These are phyloP conservation scores for Temnothorax nylanderi DNA, from an alignment of 1,140 invertebrate species.

Conservation along the genomic window DNA sequence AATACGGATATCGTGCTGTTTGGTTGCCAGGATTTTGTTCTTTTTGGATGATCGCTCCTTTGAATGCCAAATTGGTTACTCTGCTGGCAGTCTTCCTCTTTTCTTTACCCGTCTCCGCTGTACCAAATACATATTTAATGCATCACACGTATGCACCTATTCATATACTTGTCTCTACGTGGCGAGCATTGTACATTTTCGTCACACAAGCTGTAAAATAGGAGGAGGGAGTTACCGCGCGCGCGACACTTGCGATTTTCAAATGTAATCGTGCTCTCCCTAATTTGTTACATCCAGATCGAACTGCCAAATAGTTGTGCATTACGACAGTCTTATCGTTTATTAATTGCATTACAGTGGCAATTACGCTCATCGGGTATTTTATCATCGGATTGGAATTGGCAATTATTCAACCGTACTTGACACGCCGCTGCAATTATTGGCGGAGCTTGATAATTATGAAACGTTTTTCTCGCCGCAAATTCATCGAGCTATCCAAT, in stretches of 20 bases:
- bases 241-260: conserved; percentile 26
- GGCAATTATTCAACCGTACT: conserved; percentile 32
- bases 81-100: not conserved
- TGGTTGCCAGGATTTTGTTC: conserved; percentile 70
- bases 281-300: not conserved
- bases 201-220: conserved; percentile 18
- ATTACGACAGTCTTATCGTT: not conserved
- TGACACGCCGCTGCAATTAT: conserved; percentile 26
- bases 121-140: conserved; percentile 69
- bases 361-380: conserved; percentile 19
- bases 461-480: conserved; percentile 49
- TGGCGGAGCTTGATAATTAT: conserved; percentile 37
- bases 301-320: not conserved
- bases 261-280: not conserved
- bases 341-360: conserved; percentile 12
- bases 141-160: conserved; percentile 51
- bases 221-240: not conserved
- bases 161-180: conserved; percentile 48
- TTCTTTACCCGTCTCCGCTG: not conserved
- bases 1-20: conserved; percentile 69
- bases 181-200: conserved; percentile 44
- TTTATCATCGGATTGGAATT: conserved; percentile 40
- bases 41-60: conserved; percentile 69
- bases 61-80: conserved; percentile 70
- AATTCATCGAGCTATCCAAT: conserved; percentile 38